Percentiles rank a stretch among this genome's conserved stretches.
phyloP scores from a whole-genome alignment of 53 echinoderm and acorn worm species.

The Echinometra lucunter region DNA sequence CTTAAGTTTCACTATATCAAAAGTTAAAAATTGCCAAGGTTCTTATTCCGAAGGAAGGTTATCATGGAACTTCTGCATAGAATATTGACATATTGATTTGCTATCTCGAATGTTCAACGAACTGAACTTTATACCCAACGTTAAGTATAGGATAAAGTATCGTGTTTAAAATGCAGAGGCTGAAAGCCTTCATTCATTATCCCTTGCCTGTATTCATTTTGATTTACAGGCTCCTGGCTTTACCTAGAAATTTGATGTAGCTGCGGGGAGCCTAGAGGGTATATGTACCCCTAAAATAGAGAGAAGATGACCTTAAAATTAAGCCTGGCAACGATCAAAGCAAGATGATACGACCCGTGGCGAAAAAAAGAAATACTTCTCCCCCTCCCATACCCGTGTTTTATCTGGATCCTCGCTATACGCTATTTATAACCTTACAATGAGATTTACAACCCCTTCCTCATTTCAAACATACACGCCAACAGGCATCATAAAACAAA shows the following conservation, averaged over 20 bases:
- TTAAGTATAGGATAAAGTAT: no score
- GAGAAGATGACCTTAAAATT: no score
- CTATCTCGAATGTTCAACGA: background rate
- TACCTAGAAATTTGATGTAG: no score
- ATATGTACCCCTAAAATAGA: no score
- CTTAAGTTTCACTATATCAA: background rate
- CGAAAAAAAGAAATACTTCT: no score
- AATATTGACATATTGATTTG: background rate
- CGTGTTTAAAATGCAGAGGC: background rate
- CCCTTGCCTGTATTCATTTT: background rate
- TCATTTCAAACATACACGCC: background rate
- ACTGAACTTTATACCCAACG: no score
- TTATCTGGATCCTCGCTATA: background rate
- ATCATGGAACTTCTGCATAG: background rate
- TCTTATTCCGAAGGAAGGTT: no score
- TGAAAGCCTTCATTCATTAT: background rate
- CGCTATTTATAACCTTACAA: background rate
- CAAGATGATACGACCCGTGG: no score
- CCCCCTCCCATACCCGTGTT: background rate
- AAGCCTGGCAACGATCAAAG: no score
- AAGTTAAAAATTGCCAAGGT: background rate
- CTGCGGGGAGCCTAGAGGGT: no score
- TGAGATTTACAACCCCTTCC: background rate
- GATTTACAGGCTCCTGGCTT: background rate
- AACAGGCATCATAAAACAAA: background rate